These are phyloP conservation scores for Platycnemis pennipes DNA, from an alignment of 2,888 invertebrate species.

Conservation along the genomic window DNA sequence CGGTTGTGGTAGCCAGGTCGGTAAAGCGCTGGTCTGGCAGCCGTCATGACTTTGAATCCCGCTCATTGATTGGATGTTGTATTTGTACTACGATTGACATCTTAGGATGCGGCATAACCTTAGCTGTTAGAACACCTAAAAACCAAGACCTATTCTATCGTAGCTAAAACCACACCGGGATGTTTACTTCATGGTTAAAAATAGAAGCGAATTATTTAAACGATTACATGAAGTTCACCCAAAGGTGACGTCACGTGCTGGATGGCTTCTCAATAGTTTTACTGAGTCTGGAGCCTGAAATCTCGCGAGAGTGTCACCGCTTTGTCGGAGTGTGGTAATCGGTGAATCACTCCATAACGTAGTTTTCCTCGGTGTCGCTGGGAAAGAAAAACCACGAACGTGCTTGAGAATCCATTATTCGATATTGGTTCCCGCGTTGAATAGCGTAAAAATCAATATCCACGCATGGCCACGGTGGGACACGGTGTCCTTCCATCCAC, in stretches of 20 bases:
- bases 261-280: neutral
- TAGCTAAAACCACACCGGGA: too few relatives aligned
- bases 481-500: constrained; percentile 12
- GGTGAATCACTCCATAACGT: neutral
- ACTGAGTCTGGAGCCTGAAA: neutral
- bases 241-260: neutral
- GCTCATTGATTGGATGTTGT: too few relatives aligned
- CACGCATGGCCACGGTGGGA: neutral
- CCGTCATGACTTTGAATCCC: too few relatives aligned
- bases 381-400: neutral
- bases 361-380: neutral
- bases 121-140: too few relatives aligned
- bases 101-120: too few relatives aligned
- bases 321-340: neutral
- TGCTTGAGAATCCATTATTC: constrained; percentile 20
- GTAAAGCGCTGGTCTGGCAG: too few relatives aligned
- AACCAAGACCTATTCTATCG: too few relatives aligned
- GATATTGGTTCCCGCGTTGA: neutral
- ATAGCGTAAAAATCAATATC: neutral
- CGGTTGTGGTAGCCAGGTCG: too few relatives aligned
- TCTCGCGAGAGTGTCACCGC: neutral
- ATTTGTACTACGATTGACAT: too few relatives aligned
- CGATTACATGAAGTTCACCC: neutral
- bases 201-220: too few relatives aligned
- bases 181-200: too few relatives aligned